phyloP scores from a whole-genome alignment of 2,888 invertebrate species.

The Drosophila picticornis region DNA sequence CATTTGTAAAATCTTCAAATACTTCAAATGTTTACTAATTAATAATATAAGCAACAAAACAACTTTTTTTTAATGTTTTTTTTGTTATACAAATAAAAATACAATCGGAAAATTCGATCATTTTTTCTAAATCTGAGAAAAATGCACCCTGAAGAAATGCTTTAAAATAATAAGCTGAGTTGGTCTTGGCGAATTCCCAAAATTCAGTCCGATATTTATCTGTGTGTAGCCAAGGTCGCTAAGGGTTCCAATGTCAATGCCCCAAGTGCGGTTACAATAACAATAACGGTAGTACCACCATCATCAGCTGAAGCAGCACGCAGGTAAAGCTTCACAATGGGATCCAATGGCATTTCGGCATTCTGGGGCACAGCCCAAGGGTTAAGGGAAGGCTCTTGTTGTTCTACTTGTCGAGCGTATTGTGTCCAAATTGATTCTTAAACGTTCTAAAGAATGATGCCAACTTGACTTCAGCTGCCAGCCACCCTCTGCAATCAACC shows the following conservation, averaged over 20 bases:
- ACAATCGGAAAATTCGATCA: not conserved
- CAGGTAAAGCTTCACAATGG: conserved; percentile 36
- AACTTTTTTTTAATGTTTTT: too few species aligned
- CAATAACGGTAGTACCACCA: not conserved
- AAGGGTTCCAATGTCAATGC: not conserved
- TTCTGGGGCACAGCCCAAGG: conserved; percentile 28
- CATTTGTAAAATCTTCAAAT: not conserved
- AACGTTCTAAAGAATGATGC: conserved; percentile 76
- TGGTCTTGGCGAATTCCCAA: not conserved
- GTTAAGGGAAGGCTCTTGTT: conserved; percentile 20
- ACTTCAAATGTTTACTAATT: not conserved
- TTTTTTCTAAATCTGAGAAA: not conserved
- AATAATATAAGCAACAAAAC: not conserved
- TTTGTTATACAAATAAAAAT: not conserved
- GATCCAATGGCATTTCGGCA: conserved; percentile 59
- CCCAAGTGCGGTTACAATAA: not conserved
- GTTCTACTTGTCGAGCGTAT: conserved; percentile 60
- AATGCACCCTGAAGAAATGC: not conserved
- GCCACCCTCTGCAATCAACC: conserved; percentile 27
- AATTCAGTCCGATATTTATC: not conserved
- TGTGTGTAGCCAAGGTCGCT: conserved; percentile 37
- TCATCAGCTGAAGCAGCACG: conserved; percentile 3
- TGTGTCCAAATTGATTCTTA: conserved; percentile 76
- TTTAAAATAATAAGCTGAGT: too few species aligned
- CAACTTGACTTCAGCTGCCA: conserved; percentile 58